Evolutionary conservation across 2,888 invertebrate genomes (phyloP).

Genomic region (Marronus borbonicus): DNA sequence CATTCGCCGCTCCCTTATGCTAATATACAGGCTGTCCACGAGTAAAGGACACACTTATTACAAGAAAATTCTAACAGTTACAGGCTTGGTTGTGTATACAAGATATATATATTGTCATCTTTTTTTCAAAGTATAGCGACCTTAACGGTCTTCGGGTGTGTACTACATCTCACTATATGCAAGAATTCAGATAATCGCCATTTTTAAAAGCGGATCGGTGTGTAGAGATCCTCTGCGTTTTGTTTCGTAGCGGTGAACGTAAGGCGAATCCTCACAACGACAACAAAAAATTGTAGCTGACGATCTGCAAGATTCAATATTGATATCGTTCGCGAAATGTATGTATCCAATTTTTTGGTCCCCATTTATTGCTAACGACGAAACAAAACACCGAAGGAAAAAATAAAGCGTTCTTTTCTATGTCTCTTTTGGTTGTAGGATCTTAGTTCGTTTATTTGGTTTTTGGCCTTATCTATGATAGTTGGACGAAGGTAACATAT

Average conservation of each 20-base stretch:
- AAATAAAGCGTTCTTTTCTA: neutral
- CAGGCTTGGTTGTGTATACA: conserved; percentile 22
- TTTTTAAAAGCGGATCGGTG: neutral
- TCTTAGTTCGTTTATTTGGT: neutral
- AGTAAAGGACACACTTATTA: conserved; percentile 25
- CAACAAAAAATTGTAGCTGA: neutral
- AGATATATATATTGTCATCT: conserved; percentile 14
- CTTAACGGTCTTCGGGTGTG: no score
- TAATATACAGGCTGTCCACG: conserved; percentile 29
- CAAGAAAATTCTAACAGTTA: conserved; percentile 39
- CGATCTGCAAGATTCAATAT: no score
- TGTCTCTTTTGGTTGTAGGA: neutral
- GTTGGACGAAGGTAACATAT: neutral
- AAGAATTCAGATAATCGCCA: no score
- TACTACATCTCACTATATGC: no score
- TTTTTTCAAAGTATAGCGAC: no score
- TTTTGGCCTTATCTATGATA: neutral
- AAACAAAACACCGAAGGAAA: conserved; percentile 43
- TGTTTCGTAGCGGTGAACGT: conserved; percentile 5
- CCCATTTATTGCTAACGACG: conserved; percentile 31
- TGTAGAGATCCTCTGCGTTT: conserved; percentile 4
- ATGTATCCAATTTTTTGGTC: conserved; percentile 13
- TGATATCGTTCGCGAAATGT: neutral
- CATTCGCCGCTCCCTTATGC: neutral
- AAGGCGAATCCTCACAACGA: no score